Evolutionary conservation across 2,797 vertebrate genomes (phyloP).

Genomic region (Rhincodon typus): DNA sequence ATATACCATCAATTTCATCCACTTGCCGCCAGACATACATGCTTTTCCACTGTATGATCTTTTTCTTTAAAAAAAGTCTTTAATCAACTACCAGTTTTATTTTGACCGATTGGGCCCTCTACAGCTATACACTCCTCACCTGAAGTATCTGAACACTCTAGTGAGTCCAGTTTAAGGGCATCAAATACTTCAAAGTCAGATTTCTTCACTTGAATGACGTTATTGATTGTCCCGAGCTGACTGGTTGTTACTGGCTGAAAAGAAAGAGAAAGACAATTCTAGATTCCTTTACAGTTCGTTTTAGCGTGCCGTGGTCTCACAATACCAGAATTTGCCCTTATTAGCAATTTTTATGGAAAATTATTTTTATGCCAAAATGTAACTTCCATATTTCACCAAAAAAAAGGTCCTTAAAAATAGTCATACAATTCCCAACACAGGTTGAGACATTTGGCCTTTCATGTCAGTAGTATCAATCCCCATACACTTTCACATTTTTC

Average conservation of each 20-base stretch:
- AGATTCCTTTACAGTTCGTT: neutral
- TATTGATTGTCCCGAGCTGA: conserved; percentile 94
- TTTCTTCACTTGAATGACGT: conserved; percentile 92
- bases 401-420: neutral
- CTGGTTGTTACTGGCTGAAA: conserved; percentile 85
- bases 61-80: neutral
- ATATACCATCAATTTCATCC: neutral
- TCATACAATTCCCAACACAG: neutral
- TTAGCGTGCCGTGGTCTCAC: neutral
- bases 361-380: neutral
- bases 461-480: neutral
- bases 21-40: neutral
- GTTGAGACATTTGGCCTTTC: neutral
- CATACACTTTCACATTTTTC: neutral
- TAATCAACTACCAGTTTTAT: neutral
- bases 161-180: conserved; percentile 87
- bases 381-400: neutral
- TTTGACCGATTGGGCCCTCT: neutral
- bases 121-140: conserved; percentile 51
- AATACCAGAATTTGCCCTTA: neutral
- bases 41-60: neutral
- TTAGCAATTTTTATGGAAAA: neutral
- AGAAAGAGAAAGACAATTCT: neutral
- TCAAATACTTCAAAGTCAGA: conserved; percentile 98
- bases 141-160: conserved; percentile 88